phyloP scores from a whole-genome alignment of 1,140 invertebrate genomes.

The Phocides pigmalion region DNA sequence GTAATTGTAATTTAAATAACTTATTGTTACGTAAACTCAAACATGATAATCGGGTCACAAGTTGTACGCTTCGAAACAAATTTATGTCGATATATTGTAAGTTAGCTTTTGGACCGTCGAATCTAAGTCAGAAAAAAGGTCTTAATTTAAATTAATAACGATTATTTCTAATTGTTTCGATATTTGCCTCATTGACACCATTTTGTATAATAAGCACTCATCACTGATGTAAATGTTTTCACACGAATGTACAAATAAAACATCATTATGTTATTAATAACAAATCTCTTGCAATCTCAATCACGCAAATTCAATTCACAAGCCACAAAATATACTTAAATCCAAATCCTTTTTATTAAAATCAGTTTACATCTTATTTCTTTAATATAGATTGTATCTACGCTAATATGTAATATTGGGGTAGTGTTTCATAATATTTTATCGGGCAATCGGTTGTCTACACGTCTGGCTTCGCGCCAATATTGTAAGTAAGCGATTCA shows the following conservation, averaged over 20 bases:
- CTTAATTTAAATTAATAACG: not conserved
- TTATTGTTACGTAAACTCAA: no score
- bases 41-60: not conserved
- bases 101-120: slow-evolving; percentile 50
- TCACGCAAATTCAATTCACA: no score
- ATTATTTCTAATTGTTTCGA: not conserved
- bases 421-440: slow-evolving; percentile 13
- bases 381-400: not conserved
- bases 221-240: not conserved
- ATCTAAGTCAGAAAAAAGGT: not conserved
- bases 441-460: slow-evolving; percentile 15
- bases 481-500: slow-evolving; percentile 43
- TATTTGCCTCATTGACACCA: not conserved
- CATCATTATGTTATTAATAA: no score
- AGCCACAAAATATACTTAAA: not conserved
- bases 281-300: no score
- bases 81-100: slow-evolving; percentile 53
- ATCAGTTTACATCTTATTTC: not conserved
- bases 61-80: not conserved
- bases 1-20: no score
- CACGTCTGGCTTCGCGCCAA: slow-evolving; percentile 45
- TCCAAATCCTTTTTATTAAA: not conserved
- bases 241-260: no score
- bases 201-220: not conserved
- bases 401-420: slow-evolving; percentile 5